Conservation (phyloP, 1,140 invertebrate species). For the Conus ventricosus region DNA sequence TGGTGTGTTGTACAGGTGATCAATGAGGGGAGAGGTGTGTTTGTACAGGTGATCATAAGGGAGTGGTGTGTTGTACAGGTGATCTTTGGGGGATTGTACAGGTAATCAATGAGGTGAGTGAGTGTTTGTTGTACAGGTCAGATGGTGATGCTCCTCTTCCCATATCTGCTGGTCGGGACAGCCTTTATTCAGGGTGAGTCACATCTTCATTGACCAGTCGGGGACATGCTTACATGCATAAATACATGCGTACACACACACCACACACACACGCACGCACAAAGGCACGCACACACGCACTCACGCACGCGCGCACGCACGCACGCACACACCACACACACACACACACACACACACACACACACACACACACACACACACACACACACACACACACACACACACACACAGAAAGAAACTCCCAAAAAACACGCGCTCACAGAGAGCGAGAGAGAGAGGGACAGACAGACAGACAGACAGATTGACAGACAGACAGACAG, state of each 20-base stretch:
- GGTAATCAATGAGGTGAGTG: too few species aligned
- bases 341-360: too few species aligned
- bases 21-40: too few species aligned
- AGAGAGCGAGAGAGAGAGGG: background rate
- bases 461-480: slow-evolving; percentile 9
- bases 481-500: background rate
- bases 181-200: too few species aligned
- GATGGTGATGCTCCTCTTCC: background rate
- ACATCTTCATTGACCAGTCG: background rate
- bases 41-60: too few species aligned
- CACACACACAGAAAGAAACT: background rate
- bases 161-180: too few species aligned
- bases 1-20: too few species aligned
- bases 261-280: too few species aligned
- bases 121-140: background rate
- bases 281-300: too few species aligned
- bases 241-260: background rate
- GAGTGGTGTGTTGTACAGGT: too few species aligned
- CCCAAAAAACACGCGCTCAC: background rate
- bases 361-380: background rate
- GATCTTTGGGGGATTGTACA: too few species aligned
- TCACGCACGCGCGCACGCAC: too few species aligned
- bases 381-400: background rate
- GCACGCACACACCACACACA: background rate
- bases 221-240: background rate